Base-by-base conservation (phyloP, 2,888 invertebrate genomes). In the Hyppa rectilinea region DNA sequence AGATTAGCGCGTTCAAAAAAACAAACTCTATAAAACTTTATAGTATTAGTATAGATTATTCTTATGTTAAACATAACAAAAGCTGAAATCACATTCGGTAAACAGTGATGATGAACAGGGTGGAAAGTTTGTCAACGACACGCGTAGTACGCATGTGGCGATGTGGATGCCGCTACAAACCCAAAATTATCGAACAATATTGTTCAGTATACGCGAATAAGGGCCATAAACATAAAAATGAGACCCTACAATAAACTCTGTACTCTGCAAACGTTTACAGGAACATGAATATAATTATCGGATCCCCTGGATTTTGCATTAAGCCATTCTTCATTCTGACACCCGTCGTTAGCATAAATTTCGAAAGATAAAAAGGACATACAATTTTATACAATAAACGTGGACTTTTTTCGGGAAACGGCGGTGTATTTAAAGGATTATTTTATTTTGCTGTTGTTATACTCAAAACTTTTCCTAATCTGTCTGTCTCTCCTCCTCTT, bases 301-400 rank as follows among this genome's bases (percentile, higher is more conserved):
- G 76, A 69, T 71, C 72, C 73, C 61, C 71, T 70, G 80, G 73
- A 77, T 84, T 80, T 68, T 75, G 73, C 78, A 78, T 78, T 77
- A 79, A 79, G 70, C 76, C 72, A 81, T 84, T 74, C 67, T 60
- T 82, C 82, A 82, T 78, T 74, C 56, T 73, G 80, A 77, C 80
- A 84, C 75, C 72, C 73, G 75, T 83, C 80, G 83, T 84, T 84
- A 80, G 80, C 84, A 84, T 84, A 84, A 80, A 84, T 82, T 84
- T 76, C 36, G 67, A 76, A 63, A 80, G 78, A 82, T 82, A 83
- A 83, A 78, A 81, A 80, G 50, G 52, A 73, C 72, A 75, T 69
- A 75, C 73, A 76, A 78, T 80, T 80, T 65, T 75, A 36, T 63
- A 80, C 61, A 79, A 76, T 81, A 81, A 79, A 74, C 55, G 61